A percentile compares a stretch with the other conserved stretches of the same genome.
Evolutionary conservation across 2,113 vertebrate species (phyloP).

Genomic region (Apistogramma diplotaenia): DNA sequence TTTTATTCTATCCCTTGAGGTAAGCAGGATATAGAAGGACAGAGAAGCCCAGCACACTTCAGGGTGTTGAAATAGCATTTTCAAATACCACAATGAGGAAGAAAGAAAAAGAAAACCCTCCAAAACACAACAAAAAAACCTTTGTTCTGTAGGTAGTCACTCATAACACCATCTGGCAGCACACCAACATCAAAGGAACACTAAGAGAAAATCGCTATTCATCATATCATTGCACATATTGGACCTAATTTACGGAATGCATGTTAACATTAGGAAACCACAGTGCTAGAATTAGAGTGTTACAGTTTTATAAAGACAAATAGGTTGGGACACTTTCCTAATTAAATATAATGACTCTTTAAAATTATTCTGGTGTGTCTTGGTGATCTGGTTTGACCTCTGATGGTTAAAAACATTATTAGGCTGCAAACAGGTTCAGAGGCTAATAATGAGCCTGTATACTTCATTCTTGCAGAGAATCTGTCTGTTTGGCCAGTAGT

Average conservation of each 20-base stretch:
- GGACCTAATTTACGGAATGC: no score
- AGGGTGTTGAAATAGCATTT: no score
- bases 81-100: no score
- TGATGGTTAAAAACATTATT: not conserved
- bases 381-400: not conserved
- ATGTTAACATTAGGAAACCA: no score
- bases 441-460: not conserved
- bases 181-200: no score
- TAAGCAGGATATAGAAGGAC: no score
- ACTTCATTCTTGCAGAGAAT: fast-evolving
- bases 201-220: no score
- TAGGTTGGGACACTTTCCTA: not conserved
- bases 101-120: no score
- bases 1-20: fast-evolving
- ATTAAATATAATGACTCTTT: not conserved
- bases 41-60: no score
- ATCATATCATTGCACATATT: no score
- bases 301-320: not conserved
- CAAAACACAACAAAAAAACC: no score
- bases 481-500: not conserved
- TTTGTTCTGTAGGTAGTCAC: not conserved
- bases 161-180: no score
- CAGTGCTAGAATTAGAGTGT: not conserved
- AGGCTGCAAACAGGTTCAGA: not conserved
- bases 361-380: not conserved